Conservation (phyloP, 2,888 invertebrate genomes). For the Chrysodeixis includens region DNA sequence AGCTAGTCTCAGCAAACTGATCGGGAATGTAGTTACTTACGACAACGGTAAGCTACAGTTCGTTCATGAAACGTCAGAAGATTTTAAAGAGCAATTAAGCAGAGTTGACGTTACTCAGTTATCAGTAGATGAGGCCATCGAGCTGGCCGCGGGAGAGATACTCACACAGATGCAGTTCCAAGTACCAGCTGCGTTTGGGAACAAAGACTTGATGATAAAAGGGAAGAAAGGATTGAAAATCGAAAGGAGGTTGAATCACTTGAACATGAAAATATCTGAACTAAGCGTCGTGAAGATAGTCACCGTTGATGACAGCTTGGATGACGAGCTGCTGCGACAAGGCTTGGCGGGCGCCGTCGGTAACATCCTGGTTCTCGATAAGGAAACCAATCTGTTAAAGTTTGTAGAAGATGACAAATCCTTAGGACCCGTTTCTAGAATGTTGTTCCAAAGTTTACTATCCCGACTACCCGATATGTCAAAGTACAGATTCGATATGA, state of each 20-base stretch:
- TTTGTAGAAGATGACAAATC: slow-evolving; percentile 6
- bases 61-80: slow-evolving; percentile 2
- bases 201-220: slow-evolving; percentile 29
- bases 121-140: slow-evolving; percentile 10
- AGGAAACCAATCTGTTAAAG: slow-evolving; percentile 17
- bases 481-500: slow-evolving; percentile 20
- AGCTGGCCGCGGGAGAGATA: slow-evolving; percentile 8
- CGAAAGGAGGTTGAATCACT: slow-evolving; percentile 12
- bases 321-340: slow-evolving; percentile 14
- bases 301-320: slow-evolving; percentile 12
- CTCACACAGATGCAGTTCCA: slow-evolving; percentile 22
- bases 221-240: slow-evolving; percentile 15
- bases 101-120: slow-evolving; percentile 13
- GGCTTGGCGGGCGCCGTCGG: slow-evolving; percentile 35
- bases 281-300: slow-evolving; percentile 9
- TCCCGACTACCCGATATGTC: slow-evolving; percentile 6
- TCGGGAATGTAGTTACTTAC: slow-evolving; percentile 17
- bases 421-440: slow-evolving; percentile 8
- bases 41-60: slow-evolving; percentile 17
- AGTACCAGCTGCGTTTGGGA: slow-evolving; percentile 39
- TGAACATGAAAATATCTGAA: background rate
- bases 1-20: slow-evolving; percentile 13
- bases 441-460: slow-evolving; percentile 9
- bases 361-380: slow-evolving; percentile 19
- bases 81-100: slow-evolving; percentile 11